Conservation (phyloP, 2,888 invertebrate genomes). For the Drosophila borborema region DNA sequence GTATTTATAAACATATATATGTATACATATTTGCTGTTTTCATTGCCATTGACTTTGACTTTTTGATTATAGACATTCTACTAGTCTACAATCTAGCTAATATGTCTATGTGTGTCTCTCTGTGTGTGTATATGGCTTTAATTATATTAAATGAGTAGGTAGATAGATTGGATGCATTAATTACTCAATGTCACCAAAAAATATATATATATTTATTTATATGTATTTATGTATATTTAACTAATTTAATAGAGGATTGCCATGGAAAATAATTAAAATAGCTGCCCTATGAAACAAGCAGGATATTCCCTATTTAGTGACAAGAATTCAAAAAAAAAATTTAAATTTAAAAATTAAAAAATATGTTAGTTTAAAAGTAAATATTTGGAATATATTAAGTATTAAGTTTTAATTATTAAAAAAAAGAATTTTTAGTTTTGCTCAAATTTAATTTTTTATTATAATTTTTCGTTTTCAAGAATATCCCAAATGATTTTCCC, state of each 20-base stretch:
- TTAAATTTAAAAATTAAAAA: too few relatives aligned
- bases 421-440: not conserved
- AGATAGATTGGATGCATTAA: slow-evolving; percentile 22
- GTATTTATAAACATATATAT: not conserved
- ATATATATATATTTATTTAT: not conserved
- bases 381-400: not conserved
- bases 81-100: slow-evolving; percentile 18
- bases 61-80: slow-evolving; percentile 36
- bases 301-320: not conserved
- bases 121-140: slow-evolving; percentile 20
- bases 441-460: too few relatives aligned
- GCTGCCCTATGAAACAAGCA: not conserved
- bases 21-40: slow-evolving; percentile 3
- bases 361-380: too few relatives aligned
- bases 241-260: slow-evolving; percentile 16
- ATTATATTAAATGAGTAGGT: slow-evolving; percentile 42
- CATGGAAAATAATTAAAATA: slow-evolving; percentile 21
- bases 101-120: not conserved
- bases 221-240: not conserved
- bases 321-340: too few relatives aligned
- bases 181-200: slow-evolving; percentile 31
- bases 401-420: too few relatives aligned
- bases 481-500: too few relatives aligned
- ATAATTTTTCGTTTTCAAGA: too few relatives aligned
- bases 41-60: slow-evolving; percentile 52